A percentile compares a stretch with the other conserved stretches of the same genome.
Conservation (phyloP, 2,888 invertebrate genomes). For the Rhagonycha lutea region DNA sequence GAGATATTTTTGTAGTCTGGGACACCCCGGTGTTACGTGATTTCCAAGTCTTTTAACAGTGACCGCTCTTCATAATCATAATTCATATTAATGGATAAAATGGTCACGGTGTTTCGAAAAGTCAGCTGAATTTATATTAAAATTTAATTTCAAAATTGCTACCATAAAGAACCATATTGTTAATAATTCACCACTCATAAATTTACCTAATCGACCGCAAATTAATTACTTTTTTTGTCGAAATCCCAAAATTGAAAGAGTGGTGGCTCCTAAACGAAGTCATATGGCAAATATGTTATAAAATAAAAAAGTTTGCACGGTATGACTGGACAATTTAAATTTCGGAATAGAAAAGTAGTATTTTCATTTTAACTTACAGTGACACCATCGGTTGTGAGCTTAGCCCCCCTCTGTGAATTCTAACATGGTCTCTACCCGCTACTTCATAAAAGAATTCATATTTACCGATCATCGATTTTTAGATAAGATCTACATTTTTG, state of each 20-base stretch:
- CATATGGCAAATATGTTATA: not conserved
- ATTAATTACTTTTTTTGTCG: not conserved
- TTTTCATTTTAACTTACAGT: conserved; percentile 29
- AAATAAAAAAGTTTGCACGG: not conserved
- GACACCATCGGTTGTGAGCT: conserved; percentile 36
- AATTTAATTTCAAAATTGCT: conserved; percentile 13
- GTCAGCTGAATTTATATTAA: conserved; percentile 22
- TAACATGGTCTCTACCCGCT: conserved; percentile 42
- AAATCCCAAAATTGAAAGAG: not conserved
- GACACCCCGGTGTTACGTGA: conserved; percentile 37
- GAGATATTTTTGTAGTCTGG: conserved; percentile 32
- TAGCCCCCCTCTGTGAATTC: conserved; percentile 40
- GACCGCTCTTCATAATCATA: conserved; percentile 30
- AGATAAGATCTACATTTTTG: conserved; percentile 54
- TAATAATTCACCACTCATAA: conserved; percentile 9
- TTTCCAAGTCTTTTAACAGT: conserved; percentile 22
- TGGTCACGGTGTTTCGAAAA: conserved; percentile 9
- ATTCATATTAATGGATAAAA: conserved; percentile 26
- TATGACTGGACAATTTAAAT: not conserved
- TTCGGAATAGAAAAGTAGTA: conserved; percentile 12
- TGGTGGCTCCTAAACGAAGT: not conserved
- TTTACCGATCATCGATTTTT: conserved; percentile 55
- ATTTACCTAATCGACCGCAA: not conserved
- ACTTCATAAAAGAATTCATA: conserved; percentile 51
- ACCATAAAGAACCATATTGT: conserved; percentile 9